Conservation (phyloP, 37 sponge, comb jelly and placozoan genomes). For the Beroe forskalii region DNA sequence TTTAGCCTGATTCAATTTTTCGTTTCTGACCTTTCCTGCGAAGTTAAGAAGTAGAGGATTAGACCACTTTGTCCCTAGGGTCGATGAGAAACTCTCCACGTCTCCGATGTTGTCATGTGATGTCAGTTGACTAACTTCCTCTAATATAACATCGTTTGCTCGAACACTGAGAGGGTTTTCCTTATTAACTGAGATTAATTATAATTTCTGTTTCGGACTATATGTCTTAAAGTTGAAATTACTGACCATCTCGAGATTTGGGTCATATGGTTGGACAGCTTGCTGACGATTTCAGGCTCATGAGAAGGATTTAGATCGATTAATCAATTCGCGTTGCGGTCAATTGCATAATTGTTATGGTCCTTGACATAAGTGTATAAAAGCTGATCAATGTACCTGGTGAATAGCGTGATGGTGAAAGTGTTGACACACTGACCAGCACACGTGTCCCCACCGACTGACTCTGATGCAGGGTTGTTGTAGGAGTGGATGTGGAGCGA, state of each 20-base stretch:
- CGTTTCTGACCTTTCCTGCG: slow-evolving; percentile 22
- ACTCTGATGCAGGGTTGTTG: slow-evolving; percentile 43
- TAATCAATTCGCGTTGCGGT: too few relatives aligned
- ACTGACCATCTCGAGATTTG: too few relatives aligned
- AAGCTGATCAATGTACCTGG: too few relatives aligned
- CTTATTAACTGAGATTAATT: too few relatives aligned
- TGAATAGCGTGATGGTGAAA: slow-evolving; percentile 31
- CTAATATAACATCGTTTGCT: not conserved
- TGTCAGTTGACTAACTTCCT: not conserved
- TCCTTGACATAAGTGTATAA: too few relatives aligned
- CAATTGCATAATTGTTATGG: too few relatives aligned
- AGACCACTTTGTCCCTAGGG: slow-evolving; percentile 12
- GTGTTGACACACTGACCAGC: slow-evolving; percentile 63
- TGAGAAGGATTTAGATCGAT: too few relatives aligned
- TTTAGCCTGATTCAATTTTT: too few relatives aligned
- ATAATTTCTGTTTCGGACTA: too few relatives aligned
- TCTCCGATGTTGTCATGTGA: slow-evolving; percentile 51
- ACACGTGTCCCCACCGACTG: not conserved
- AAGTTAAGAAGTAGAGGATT: slow-evolving; percentile 24
- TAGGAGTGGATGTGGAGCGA: slow-evolving; percentile 53
- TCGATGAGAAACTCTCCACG: slow-evolving; percentile 26
- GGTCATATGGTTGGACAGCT: too few relatives aligned
- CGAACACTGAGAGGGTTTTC: not conserved
- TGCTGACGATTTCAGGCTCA: too few relatives aligned
- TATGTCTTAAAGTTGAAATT: too few relatives aligned